Base-by-base conservation (phyloP, 2,888 invertebrate genomes). In the Margaritifera margaritifera region DNA sequence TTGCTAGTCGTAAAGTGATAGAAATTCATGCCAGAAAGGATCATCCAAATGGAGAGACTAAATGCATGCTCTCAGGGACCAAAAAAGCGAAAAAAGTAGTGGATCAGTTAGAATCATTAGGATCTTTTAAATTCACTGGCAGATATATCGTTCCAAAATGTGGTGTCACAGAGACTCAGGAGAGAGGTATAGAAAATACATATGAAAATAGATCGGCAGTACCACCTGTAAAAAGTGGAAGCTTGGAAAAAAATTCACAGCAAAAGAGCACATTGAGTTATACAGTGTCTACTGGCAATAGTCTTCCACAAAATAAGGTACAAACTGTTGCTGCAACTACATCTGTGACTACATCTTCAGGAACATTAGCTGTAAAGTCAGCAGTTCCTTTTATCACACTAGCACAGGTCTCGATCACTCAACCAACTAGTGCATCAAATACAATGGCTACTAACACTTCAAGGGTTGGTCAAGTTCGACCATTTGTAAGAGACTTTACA, bases 41-140 rank as follows among this genome's bases (percentile, higher is more conserved):
- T 24, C 81, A 81, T 68, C 68, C 76, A 15, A 59, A 66, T 58
- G 78, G 79, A 20, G 64, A 68, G 15, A 74, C 78, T 1, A 74
- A 70, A 54, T 81, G 78, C 70, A 79, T 78, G 0, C 60, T 81
- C 24, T 69, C 73, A 63, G 81, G 79, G 27, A 77, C 78, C 27
- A 81, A 79, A 56, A 77, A 71, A 56, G 75, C 71, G 6, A 70
- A 72, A 50, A 73, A 76, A 59, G 70, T 69, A 50, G 72, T 76
- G 15, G 76, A 75, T 42, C 72, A 66, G 6, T 64, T 81, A 19
- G 64, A 72, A 53, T 64, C 51, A 27, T 53, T 51, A 20, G 74
- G 75, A 6, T 64, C 63, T 20, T 27, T 64, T 25, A 57, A 31
- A 22, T 73, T 79, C 56, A n/a, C 24, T 15, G 79, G 79, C 50